These are phyloP conservation scores for Stenolophus ochropezus DNA, from an alignment of 2,888 invertebrate genomes.

Conservation along the genomic window DNA sequence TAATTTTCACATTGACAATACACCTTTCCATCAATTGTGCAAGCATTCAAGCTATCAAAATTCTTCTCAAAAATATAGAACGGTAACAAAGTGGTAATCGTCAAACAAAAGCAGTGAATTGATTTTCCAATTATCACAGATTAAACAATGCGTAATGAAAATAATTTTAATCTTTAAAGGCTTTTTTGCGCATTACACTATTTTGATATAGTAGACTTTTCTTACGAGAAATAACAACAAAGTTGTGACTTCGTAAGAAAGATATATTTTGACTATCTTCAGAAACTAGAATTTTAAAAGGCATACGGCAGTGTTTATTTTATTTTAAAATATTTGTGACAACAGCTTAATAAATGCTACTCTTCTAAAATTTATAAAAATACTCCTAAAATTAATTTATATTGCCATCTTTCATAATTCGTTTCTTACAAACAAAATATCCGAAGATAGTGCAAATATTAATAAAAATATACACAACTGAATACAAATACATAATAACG, in stretches of 20 bases:
- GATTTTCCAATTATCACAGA: conserved; percentile 40
- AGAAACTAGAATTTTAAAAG: conserved; percentile 36
- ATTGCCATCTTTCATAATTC: conserved; percentile 60
- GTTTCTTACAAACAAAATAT: conserved; percentile 1
- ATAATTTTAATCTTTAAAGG: conserved; percentile 10
- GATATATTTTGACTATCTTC: conserved; percentile 54
- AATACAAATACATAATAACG: conserved; percentile 64
- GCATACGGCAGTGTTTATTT: conserved; percentile 54
- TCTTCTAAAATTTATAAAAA: conserved; percentile 60
- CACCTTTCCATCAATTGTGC: conserved; percentile 30
- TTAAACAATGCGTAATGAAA: conserved; percentile 19
- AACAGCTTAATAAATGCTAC: conserved; percentile 38
- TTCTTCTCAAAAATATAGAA: conserved; percentile 42
- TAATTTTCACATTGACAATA: conserved; percentile 37
- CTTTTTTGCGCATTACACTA: background rate
- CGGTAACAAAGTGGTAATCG: background rate
- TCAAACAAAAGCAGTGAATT: conserved; percentile 5
- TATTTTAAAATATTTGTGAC: conserved; percentile 35
- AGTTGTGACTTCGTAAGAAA: too few relatives aligned
- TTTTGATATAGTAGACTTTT: conserved; percentile 30
- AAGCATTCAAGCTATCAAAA: conserved; percentile 40
- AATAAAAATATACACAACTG: conserved; percentile 31
- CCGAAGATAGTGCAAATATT: conserved; percentile 48
- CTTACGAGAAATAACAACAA: too few relatives aligned
- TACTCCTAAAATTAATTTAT: conserved; percentile 63